These are phyloP conservation scores for Agrotis puta DNA, from an alignment of 2,888 invertebrate species.

Conservation along the genomic window DNA sequence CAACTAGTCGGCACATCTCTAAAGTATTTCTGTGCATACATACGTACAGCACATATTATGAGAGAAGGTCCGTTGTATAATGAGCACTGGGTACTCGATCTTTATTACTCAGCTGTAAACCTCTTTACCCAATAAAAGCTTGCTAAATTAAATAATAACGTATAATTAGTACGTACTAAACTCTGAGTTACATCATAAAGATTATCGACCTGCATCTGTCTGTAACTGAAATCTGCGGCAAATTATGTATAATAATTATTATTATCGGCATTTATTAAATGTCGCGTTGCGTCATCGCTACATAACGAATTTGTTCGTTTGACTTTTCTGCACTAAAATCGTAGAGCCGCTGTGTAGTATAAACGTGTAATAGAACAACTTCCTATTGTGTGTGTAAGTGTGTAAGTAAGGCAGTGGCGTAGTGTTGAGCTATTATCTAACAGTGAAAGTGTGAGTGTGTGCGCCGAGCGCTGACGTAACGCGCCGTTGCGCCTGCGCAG, in stretches of 20 bases:
- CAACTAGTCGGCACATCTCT: no score
- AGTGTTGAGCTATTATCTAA: constrained; percentile 88
- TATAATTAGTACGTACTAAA: constrained; percentile 45
- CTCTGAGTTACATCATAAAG: constrained; percentile 57
- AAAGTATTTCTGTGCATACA: background rate
- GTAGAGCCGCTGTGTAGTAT: constrained; percentile 54
- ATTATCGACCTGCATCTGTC: constrained; percentile 55
- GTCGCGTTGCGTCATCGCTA: constrained; percentile 56
- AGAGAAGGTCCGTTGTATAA: constrained; percentile 36
- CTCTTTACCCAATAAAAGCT: constrained; percentile 29
- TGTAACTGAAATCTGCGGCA: constrained; percentile 37
- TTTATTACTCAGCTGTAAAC: constrained; percentile 17
- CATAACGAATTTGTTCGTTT: constrained; percentile 58
- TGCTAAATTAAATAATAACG: constrained; percentile 51
- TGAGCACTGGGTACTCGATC: constrained; percentile 5
- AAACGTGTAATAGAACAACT: constrained; percentile 79
- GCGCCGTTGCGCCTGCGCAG: constrained; percentile 72
- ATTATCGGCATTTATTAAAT: constrained; percentile 58
- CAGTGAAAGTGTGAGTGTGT: constrained; percentile 89
- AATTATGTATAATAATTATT: constrained; percentile 56
- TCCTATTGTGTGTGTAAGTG: constrained; percentile 86
- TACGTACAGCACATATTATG: constrained; percentile 6
- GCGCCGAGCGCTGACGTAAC: constrained; percentile 85
- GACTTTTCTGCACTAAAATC: constrained; percentile 69
- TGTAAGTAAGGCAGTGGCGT: constrained; percentile 88